Percentiles rank a stretch among this genome's conserved stretches.
Evolutionary conservation across 2,888 invertebrate species (phyloP).

Genomic region (Heterodera filipjevi): DNA sequence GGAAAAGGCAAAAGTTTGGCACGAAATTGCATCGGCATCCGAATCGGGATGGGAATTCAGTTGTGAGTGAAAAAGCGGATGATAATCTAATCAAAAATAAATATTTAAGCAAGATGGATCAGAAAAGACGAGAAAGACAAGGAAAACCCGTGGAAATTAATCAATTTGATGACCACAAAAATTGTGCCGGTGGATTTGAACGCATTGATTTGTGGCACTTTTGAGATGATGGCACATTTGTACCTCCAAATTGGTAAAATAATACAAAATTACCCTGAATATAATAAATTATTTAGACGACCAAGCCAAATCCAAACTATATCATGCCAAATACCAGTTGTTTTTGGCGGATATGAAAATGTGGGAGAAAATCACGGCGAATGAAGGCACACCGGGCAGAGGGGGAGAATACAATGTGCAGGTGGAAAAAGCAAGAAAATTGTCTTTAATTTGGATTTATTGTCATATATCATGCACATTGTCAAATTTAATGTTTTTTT

Average conservation of each 20-base stretch:
- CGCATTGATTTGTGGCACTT: slow-evolving; percentile 69
- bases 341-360: not conserved
- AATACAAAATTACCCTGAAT: too few species aligned
- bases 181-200: slow-evolving; percentile 83
- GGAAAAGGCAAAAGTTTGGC: slow-evolving; percentile 22
- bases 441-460: too few species aligned
- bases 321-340: too few species aligned
- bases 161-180: slow-evolving; percentile 71
- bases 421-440: too few species aligned
- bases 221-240: too few species aligned
- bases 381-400: not conserved
- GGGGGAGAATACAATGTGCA: too few species aligned
- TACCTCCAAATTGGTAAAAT: too few species aligned
- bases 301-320: too few species aligned
- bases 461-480: too few species aligned
- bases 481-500: too few species aligned
- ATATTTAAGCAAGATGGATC: slow-evolving; percentile 79
- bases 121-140: slow-evolving; percentile 65
- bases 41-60: slow-evolving; percentile 97
- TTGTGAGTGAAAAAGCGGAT: slow-evolving; percentile 69
- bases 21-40: slow-evolving; percentile 68
- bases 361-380: not conserved
- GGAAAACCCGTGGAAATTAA: slow-evolving; percentile 30
- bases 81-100: not conserved
- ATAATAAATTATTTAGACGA: too few species aligned